phyloP scores from a whole-genome alignment of 2,797 vertebrate genomes.

The Delichon dasypus region DNA sequence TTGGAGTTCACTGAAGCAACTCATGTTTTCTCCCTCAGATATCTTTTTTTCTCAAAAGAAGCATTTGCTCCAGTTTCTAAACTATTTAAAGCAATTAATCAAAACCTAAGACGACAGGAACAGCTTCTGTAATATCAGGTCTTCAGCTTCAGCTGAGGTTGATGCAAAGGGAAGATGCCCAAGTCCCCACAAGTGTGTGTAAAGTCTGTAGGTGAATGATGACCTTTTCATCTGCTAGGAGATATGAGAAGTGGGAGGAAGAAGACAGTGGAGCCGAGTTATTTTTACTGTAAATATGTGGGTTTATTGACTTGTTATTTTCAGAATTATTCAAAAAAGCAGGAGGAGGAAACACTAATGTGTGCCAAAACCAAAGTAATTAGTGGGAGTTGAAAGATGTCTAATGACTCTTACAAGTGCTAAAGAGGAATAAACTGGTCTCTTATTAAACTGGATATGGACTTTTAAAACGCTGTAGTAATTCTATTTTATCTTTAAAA shows the following conservation, averaged over 20 bases:
- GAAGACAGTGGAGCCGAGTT: constrained; percentile 15
- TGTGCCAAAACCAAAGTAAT: constrained; percentile 55
- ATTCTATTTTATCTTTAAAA: constrained; percentile 17
- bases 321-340: constrained; percentile 42
- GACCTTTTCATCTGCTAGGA: constrained; percentile 37
- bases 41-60: constrained; percentile 29
- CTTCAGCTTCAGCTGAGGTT: neutral
- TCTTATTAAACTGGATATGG: constrained; percentile 23
- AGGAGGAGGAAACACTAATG: constrained; percentile 4
- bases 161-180: neutral
- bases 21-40: constrained; percentile 44
- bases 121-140: neutral
- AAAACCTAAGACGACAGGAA: neutral
- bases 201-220: constrained; percentile 23
- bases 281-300: constrained; percentile 58
- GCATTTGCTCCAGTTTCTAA: constrained; percentile 9
- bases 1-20: constrained; percentile 60
- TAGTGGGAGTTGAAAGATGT: constrained; percentile 52
- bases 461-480: constrained; percentile 29
- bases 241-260: constrained; percentile 32
- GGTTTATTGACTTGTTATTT: constrained; percentile 58
- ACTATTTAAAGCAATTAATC: constrained; percentile 53
- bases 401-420: constrained; percentile 48
- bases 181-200: neutral
- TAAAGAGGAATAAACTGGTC: constrained; percentile 39